Percentiles rank a stretch among this genome's conserved stretches.
These are phyloP conservation scores for Dryomyza anilis DNA, from an alignment of 2,888 invertebrate species.

Conservation along the genomic window DNA sequence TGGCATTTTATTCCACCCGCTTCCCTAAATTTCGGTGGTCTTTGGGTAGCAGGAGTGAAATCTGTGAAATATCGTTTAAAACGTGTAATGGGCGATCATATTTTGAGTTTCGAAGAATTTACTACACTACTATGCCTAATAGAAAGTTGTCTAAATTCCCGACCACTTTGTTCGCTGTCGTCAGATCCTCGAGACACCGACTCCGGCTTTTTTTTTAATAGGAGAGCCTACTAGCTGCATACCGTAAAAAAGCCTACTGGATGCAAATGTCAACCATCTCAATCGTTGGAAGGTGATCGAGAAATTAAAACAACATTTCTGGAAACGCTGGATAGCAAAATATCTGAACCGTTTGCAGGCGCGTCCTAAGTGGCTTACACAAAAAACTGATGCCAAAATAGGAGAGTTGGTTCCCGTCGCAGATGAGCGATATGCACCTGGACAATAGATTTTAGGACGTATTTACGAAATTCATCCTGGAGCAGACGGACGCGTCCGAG, in stretches of 20 bases:
- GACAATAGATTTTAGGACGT: constrained; percentile 22
- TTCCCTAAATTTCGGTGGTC: constrained; percentile 31
- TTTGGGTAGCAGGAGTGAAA: constrained; percentile 33
- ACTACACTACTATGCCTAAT: constrained; percentile 23
- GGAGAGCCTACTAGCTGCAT: constrained; percentile 20
- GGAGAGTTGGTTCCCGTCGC: constrained; percentile 26
- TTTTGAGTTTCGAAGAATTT: constrained; percentile 8
- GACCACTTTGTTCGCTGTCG: constrained; percentile 24
- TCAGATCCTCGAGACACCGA: constrained; percentile 24
- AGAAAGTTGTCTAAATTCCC: constrained; percentile 26
- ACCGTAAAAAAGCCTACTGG: constrained; percentile 18
- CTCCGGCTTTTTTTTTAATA: constrained; percentile 28
- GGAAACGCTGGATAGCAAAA: constrained; percentile 29
- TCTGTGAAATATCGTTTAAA: constrained; percentile 28
- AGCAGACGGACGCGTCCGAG: constrained; percentile 26
- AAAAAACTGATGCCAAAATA: constrained; percentile 19
- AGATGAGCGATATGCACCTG: constrained; percentile 25
- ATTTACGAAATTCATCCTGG: constrained; percentile 28
- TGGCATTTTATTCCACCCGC: constrained; percentile 31
- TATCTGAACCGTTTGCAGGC: constrained; percentile 28
- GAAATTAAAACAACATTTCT: constrained; percentile 29
- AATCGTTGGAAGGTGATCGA: constrained; percentile 25
- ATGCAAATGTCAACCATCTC: constrained; percentile 16
- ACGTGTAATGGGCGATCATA: constrained; percentile 11
- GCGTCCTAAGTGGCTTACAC: constrained; percentile 28